Percentiles rank a stretch among this genome's conserved stretches.
Evolutionary conservation across 2,888 invertebrate species (phyloP).

Genomic region (Marronus borbonicus): DNA sequence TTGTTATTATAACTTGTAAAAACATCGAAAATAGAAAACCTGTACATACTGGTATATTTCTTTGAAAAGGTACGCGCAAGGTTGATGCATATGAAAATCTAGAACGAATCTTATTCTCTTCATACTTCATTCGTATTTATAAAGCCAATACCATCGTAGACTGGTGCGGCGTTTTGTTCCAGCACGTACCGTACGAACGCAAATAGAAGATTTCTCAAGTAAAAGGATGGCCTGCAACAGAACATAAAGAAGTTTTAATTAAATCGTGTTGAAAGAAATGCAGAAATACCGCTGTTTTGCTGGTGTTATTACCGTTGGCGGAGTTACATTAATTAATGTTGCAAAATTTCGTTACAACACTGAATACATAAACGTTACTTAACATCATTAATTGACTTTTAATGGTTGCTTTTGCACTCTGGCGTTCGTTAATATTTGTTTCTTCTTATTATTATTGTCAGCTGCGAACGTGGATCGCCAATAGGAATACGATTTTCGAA

Average conservation of each 20-base stretch:
- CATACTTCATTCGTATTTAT: background rate
- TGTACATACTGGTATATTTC: too few species aligned
- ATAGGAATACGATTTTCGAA: constrained; percentile 19
- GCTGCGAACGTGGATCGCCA: background rate
- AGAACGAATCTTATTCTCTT: too few species aligned
- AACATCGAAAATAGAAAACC: too few species aligned
- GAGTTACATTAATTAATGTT: constrained; percentile 47
- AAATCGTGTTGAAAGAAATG: constrained; percentile 38
- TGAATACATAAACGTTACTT: constrained; percentile 48
- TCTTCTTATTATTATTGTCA: constrained; percentile 14
- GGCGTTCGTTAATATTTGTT: constrained; percentile 9
- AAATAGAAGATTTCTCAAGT: constrained; percentile 29
- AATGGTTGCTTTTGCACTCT: constrained; percentile 46
- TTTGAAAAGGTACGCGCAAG: too few species aligned
- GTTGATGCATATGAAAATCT: too few species aligned
- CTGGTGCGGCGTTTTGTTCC: background rate
- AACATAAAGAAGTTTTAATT: constrained; percentile 43
- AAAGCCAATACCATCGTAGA: background rate
- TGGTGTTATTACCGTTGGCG: background rate
- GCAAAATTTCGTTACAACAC: constrained; percentile 50
- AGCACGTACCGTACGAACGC: background rate
- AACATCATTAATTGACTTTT: constrained; percentile 49
- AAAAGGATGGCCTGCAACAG: background rate
- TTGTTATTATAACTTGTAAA: too few species aligned
- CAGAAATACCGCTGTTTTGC: constrained; percentile 23